Base-by-base conservation (phyloP, 2,113 vertebrate species). In the Plecotus auritus region DNA sequence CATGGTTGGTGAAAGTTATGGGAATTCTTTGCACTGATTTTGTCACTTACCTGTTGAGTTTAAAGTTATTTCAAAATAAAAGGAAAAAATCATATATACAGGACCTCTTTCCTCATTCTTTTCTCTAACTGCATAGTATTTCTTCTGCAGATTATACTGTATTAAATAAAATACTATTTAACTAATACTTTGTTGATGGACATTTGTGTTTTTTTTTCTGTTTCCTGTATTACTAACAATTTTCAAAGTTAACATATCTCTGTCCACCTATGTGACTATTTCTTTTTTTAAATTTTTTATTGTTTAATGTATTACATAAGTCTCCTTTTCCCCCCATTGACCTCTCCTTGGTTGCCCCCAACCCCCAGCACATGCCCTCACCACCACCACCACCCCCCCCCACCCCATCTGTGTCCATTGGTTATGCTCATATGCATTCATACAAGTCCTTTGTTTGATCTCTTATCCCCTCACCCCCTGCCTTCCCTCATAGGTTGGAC, bases 41-140 rank as follows among this genome's bases (percentile, higher is more conserved):
- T 90, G 56, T 26, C 7, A 20, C 51, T 64, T 90, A 77, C 20
- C 45, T 82, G 13, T 54, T 87, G 69, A 70, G 37, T 84, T 83
- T 70, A 20, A 95, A 90, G 76, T 32, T 70, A 54, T 56, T 76
- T 92, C 23, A 83, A 61, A 82, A 56, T 85, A 42, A 92, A 92
- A 70, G 30, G 32, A 42, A 92, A 61, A 69, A 66, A 49, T 37
- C 23, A 16, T 59, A 66, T 54, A 40, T 40, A 64, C 22, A 13
- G 40, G 45, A 28, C 1, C 35, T n/a, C n/a, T 37, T 64, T 78
- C 54, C 17, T 92, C 40, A 74, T 77, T 82, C 59, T 83, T 67
- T 88, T 82, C 85, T 94, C 78, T 37, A 72, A n/a, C 61, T 8
- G 2, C 42, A 64, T 54, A 45, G 11, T 72, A 61, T 66, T 72